Evolutionary conservation across 30 jellyfish, hydroid and myxozoan species (phyloP).

Genomic region (Mastigias papua): DNA sequence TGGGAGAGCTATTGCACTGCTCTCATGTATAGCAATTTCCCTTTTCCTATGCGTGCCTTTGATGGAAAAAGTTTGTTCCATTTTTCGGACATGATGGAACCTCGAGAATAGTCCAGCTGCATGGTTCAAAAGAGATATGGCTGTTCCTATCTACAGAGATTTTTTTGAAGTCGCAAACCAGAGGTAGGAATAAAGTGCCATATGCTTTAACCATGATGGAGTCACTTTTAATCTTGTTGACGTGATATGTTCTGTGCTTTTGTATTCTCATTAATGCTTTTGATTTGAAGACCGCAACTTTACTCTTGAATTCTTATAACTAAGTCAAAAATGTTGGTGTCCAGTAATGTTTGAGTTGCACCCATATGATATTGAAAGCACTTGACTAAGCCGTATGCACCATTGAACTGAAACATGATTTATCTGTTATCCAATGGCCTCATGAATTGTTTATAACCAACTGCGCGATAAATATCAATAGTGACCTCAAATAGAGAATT

Average conservation of each 20-base stretch:
- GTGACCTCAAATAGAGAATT: slow-evolving; percentile 60
- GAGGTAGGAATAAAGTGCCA: too few species aligned
- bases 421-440: slow-evolving; percentile 54
- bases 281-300: neutral
- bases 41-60: neutral
- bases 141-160: too few species aligned
- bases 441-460: slow-evolving; percentile 23
- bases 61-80: too few species aligned
- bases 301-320: neutral
- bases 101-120: too few species aligned
- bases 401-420: slow-evolving; percentile 12
- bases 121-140: too few species aligned
- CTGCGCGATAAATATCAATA: slow-evolving; percentile 58
- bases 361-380: neutral
- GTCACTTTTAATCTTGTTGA: too few species aligned
- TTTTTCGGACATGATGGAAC: too few species aligned
- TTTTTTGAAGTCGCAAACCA: too few species aligned
- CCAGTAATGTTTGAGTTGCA: neutral
- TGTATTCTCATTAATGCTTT: neutral
- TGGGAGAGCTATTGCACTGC: too few species aligned
- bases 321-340: neutral
- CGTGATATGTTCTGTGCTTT: too few species aligned
- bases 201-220: too few species aligned
- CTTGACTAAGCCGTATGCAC: neutral
- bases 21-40: neutral